Conservation (phyloP, 2,888 invertebrate species). For the Rhodophaea formosa region DNA sequence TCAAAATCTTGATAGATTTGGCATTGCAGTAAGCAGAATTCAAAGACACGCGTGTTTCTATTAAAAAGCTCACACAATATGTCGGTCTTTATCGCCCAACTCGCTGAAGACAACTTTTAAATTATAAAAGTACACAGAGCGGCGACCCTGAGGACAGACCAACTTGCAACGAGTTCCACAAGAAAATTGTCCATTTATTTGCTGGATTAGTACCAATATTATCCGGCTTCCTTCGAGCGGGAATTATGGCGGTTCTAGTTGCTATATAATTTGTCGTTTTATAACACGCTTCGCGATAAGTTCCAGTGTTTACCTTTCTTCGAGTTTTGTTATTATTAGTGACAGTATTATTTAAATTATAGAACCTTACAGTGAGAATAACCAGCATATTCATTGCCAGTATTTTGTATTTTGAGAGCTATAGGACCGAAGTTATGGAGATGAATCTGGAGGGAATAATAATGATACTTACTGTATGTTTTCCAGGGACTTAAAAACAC, state of each 20-base stretch:
- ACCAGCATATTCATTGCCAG: no score
- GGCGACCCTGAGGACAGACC: constrained; percentile 28
- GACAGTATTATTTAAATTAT: no score
- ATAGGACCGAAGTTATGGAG: no score
- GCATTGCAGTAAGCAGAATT: no score
- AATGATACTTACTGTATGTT: no score
- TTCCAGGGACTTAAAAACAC: no score
- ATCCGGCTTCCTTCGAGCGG: constrained; percentile 6
- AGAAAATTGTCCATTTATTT: constrained; percentile 59
- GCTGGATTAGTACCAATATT: constrained; percentile 26
- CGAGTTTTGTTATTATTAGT: no score
- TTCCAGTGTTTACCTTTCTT: not conserved
- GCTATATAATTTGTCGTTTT: constrained; percentile 14
- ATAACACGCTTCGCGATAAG: constrained; percentile 6
- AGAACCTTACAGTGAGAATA: no score
- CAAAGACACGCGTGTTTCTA: no score
- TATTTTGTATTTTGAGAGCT: not conserved
- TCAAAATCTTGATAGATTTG: no score
- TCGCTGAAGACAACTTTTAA: not conserved
- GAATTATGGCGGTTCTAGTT: constrained; percentile 14
- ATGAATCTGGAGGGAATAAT: no score
- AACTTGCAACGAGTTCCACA: constrained; percentile 37
- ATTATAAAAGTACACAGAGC: constrained; percentile 23
- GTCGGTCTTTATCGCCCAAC: not conserved
- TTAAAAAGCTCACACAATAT: constrained; percentile 6